A percentile compares a stretch with the other conserved stretches of the same genome.
Evolutionary conservation across 2,113 vertebrate species (phyloP).

Genomic region (Alouatta palliata): DNA sequence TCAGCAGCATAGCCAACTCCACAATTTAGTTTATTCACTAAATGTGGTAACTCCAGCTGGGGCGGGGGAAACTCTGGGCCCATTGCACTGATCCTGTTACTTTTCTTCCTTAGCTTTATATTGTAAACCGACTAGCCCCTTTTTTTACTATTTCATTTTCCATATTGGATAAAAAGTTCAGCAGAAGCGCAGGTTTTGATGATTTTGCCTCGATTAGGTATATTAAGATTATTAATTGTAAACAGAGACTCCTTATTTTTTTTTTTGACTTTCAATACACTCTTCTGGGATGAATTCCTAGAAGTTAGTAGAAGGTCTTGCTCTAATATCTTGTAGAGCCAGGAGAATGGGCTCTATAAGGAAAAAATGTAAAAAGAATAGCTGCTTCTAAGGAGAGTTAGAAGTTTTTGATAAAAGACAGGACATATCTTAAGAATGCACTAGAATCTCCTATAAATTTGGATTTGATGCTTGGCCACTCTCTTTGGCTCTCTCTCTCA

Average conservation of each 20-base stretch:
- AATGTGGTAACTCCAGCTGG: neutral
- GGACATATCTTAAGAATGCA: neutral
- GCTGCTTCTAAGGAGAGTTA: neutral
- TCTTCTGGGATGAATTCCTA: neutral
- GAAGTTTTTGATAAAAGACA: constrained; percentile 13
- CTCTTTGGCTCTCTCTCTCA: too few species aligned
- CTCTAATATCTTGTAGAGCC: neutral
- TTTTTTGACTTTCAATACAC: neutral
- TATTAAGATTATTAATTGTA: constrained; percentile 1
- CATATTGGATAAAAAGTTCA: constrained; percentile 61
- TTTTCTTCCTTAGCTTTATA: constrained; percentile 33
- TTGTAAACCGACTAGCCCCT: neutral
- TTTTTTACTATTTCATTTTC: constrained; percentile 60
- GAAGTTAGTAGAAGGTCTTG: neutral
- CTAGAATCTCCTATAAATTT: neutral
- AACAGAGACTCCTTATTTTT: constrained; percentile 8
- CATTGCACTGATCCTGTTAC: constrained; percentile 11
- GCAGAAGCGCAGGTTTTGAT: constrained; percentile 54
- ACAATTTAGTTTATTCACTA: neutral
- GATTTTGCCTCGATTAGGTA: constrained; percentile 46
- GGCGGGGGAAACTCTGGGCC: neutral
- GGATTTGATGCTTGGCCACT: neutral
- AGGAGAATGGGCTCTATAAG: neutral
- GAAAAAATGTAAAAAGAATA: neutral
- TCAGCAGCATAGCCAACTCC: neutral